Base-by-base conservation (phyloP, 2,113 vertebrate genomes). In the Bubo scandiacus region DNA sequence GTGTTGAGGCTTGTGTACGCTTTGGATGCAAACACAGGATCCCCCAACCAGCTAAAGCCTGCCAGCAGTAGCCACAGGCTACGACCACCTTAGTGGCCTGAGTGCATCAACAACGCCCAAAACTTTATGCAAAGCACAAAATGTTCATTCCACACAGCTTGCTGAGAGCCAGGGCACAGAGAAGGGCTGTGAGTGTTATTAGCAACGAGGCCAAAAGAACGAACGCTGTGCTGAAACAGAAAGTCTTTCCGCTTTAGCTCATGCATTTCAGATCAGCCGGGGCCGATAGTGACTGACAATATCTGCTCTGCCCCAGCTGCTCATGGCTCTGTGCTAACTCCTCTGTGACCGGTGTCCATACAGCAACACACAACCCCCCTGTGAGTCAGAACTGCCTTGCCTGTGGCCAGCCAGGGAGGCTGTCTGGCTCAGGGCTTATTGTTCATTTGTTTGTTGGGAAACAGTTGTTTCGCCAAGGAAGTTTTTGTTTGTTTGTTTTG, bases 161-260 rank as follows among this genome's bases (percentile, higher is more conserved):
- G 1, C 22, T 57, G 83, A 29, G 61, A 75, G 19, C n/a, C 74
- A 43, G 52, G 38, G 26, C 43, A 32, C 20, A n/a, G 61, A 34
- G 43, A n/a, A 12, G 12, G 62, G 11, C 72, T 49, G 20, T 23
- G 70, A 58, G 11, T 54, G 42, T 54, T 34, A 36, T 15, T 25
- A 77, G 57, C 38, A 49, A 32, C 0, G 3, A 67, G 40, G 57
- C 59, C 68, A 17, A 78, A 68, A 73, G 55, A 66, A 36, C 74
- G n/a, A 72, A 58, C 0, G 0, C 40, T 61, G 30, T 43, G 63
- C 68, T 68, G 77, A 71, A 80, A 74, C 34, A 73, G 68, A 78
- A 84, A 85, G 55, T 81, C 59, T 89, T 92, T 89, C 81, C 18
- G 1, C 85, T 74, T 94, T 71, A 94, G 90, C 65, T 95, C 87